These are phyloP conservation scores for Strigamia transsilvanica DNA, from an alignment of 2,888 invertebrate genomes.

Conservation along the genomic window DNA sequence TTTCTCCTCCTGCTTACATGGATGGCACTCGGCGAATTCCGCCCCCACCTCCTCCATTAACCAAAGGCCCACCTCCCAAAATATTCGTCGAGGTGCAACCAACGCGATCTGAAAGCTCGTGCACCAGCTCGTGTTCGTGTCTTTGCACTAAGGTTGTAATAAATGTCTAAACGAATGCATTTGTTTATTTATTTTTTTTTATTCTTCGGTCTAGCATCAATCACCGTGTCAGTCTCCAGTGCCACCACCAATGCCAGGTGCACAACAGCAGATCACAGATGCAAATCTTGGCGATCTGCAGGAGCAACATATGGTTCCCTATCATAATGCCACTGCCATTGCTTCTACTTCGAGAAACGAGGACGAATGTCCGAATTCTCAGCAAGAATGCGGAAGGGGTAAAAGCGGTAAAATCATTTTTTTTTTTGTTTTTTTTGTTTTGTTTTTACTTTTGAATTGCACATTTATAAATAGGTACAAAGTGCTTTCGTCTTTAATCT, in stretches of 20 bases:
- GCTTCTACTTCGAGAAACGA: conserved; percentile 37
- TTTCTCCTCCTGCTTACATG: not conserved
- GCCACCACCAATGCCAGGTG: conserved; percentile 51
- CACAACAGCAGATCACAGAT: not conserved
- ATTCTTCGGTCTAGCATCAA: conserved; percentile 46
- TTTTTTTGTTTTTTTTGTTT: not conserved
- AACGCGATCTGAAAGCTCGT: conserved; percentile 53
- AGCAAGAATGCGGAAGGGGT: conserved; percentile 5
- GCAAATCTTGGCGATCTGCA: not conserved
- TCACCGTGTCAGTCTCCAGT: conserved; percentile 53
- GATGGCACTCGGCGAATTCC: conserved; percentile 44
- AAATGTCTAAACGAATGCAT: not conserved
- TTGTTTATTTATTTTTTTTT: not conserved
- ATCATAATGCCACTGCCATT: conserved; percentile 38
- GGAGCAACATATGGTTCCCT: conserved; percentile 16
- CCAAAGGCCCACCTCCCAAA: conserved; percentile 53
- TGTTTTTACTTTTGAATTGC: not conserved
- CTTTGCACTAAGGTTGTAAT: conserved; percentile 50
- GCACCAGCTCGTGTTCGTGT: conserved; percentile 54
- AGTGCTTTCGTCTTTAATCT: conserved; percentile 4
- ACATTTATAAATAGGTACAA: conserved; percentile 1
- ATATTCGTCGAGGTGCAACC: conserved; percentile 53
- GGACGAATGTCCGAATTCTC: not conserved
- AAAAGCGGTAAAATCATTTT: not conserved
- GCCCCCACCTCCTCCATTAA: conserved; percentile 52